A percentile compares a stretch with the other conserved stretches of the same genome.
Conservation (phyloP, 2,888 invertebrate species). For the Troides aeacus region DNA sequence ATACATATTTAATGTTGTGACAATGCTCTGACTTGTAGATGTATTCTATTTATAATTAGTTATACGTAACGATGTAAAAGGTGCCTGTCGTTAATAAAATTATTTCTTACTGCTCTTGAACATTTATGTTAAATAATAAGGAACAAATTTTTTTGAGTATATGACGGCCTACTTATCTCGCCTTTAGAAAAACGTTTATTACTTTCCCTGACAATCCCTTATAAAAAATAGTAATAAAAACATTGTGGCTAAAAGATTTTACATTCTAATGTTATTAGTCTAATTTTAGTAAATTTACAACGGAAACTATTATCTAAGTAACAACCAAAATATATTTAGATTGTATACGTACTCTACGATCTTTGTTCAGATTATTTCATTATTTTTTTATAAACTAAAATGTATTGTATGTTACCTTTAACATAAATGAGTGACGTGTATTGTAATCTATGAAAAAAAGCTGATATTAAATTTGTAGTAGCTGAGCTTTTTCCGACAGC, state of each 20-base stretch:
- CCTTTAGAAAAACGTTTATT: too few species aligned
- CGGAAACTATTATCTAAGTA: not conserved
- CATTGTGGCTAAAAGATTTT: too few species aligned
- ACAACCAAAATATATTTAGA: not conserved
- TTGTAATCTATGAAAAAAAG: not conserved
- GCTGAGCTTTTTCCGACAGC: conserved; percentile 21
- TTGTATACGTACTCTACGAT: not conserved
- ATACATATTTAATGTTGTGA: not conserved
- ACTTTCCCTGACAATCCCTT: too few species aligned
- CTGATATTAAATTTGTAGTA: not conserved
- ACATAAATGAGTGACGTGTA: not conserved
- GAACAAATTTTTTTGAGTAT: too few species aligned
- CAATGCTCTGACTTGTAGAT: not conserved
- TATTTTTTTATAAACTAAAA: not conserved
- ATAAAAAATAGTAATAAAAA: too few species aligned
- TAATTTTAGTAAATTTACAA: not conserved
- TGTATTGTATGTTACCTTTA: not conserved
- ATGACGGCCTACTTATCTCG: too few species aligned
- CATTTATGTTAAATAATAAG: not conserved
- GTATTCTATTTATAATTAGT: not conserved
- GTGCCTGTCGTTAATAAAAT: not conserved
- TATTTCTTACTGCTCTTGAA: not conserved
- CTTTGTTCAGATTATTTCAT: not conserved
- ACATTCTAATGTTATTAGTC: not conserved
- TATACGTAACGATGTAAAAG: not conserved